These are phyloP conservation scores for Escarpia spicata DNA, from an alignment of 2,888 invertebrate genomes.

Conservation along the genomic window DNA sequence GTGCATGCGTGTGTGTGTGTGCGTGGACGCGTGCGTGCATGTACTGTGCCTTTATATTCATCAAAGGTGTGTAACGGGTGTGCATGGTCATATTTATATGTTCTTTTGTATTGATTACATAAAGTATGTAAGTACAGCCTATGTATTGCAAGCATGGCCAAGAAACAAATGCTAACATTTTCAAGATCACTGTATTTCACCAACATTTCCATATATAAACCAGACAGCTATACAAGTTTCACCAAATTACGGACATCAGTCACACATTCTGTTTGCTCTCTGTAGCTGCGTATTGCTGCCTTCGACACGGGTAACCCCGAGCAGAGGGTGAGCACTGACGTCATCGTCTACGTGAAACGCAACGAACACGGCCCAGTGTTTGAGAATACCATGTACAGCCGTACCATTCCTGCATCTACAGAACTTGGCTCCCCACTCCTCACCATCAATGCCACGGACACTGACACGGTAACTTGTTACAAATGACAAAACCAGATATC, in stretches of 20 bases:
- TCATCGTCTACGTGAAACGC: conserved; percentile 46
- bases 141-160: conserved; percentile 43
- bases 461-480: conserved; percentile 50
- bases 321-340: conserved; percentile 32
- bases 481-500: neutral
- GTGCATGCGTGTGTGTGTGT: no score
- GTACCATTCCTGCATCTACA: conserved; percentile 44
- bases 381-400: conserved; percentile 33
- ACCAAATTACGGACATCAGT: neutral
- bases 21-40: no score
- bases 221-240: neutral
- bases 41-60: no score
- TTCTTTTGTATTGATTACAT: neutral
- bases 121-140: neutral
- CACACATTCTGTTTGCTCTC: neutral
- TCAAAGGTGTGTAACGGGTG: no score
- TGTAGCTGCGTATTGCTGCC: conserved; percentile 39
- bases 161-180: conserved; percentile 42
- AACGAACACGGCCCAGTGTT: conserved; percentile 52
- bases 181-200: conserved; percentile 37
- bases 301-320: conserved; percentile 41
- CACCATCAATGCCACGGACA: conserved; percentile 51
- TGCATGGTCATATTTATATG: neutral
- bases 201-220: conserved; percentile 23
- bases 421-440: conserved; percentile 41